Conservation (phyloP, 2,797 vertebrate genomes). For the Chrysocyon brachyurus region DNA sequence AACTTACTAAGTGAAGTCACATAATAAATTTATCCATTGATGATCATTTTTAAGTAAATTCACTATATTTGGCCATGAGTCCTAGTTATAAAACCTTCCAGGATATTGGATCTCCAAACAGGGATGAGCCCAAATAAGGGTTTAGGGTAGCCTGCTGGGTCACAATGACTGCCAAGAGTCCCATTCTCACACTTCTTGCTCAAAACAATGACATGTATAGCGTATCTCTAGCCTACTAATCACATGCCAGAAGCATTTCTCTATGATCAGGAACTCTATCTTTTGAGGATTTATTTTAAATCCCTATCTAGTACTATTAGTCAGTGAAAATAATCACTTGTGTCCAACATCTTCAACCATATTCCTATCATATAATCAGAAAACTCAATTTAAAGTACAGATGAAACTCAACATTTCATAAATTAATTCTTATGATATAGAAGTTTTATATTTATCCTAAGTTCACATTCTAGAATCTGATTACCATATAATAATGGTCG, state of each 20-base stretch:
- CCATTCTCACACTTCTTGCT: neutral
- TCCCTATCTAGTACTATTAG: neutral
- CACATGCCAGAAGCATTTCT: neutral
- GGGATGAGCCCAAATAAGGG: neutral
- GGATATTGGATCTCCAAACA: neutral
- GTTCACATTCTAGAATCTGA: neutral
- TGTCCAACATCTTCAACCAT: neutral
- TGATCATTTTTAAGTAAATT: neutral
- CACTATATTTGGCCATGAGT: neutral
- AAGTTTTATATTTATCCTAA: slow-evolving; percentile 32
- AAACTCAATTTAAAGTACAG: slow-evolving; percentile 21
- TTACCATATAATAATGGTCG: neutral
- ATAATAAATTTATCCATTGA: neutral
- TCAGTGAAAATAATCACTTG: neutral
- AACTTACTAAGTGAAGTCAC: neutral
- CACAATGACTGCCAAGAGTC: neutral
- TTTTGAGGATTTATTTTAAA: slow-evolving; percentile 32
- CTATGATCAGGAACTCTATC: neutral
- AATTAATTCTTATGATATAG: neutral
- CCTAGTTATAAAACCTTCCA: neutral
- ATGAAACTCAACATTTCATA: neutral
- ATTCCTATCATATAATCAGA: neutral
- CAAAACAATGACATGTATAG: neutral
- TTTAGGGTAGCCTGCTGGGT: neutral
- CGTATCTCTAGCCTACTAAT: neutral